Percentiles rank a stretch among this genome's conserved stretches.
These are phyloP conservation scores for Gryon sp. DNA, from an alignment of 1,140 invertebrate species.

Conservation along the genomic window DNA sequence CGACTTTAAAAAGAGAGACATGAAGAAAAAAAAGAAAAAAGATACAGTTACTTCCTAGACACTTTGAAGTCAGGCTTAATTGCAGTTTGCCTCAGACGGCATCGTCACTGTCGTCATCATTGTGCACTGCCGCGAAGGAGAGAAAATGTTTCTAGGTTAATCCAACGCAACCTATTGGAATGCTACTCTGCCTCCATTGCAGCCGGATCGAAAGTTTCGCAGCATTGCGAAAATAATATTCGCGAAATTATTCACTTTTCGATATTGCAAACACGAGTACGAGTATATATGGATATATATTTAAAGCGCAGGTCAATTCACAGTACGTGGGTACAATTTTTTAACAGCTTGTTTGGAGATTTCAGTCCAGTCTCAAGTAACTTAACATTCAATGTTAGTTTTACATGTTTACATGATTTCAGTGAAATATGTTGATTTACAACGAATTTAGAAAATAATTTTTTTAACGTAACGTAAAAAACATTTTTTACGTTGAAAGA, in stretches of 20 bases:
- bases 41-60: constrained; percentile 67
- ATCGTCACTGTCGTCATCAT: constrained; percentile 59
- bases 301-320: constrained; percentile 29
- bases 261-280: constrained; percentile 27
- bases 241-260: constrained; percentile 64
- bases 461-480: too few species aligned
- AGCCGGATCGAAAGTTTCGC: constrained; percentile 63
- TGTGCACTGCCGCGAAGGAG: constrained; percentile 53
- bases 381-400: too few species aligned
- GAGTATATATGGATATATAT: too few species aligned
- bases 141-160: constrained; percentile 68
- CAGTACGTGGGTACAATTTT: background rate
- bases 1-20: too few species aligned
- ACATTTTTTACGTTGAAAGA: too few species aligned
- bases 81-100: constrained; percentile 57
- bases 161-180: constrained; percentile 62
- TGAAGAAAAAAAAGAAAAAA: too few species aligned
- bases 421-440: too few species aligned
- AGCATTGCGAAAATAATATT: constrained; percentile 64
- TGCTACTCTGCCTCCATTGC: constrained; percentile 61
- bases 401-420: too few species aligned
- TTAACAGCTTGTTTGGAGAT: background rate
- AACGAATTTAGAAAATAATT: too few species aligned
- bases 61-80: constrained; percentile 64
- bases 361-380: too few species aligned